Evolutionary conservation across 2,797 vertebrate species (phyloP).

Genomic region (Sylvilagus floridanus): DNA sequence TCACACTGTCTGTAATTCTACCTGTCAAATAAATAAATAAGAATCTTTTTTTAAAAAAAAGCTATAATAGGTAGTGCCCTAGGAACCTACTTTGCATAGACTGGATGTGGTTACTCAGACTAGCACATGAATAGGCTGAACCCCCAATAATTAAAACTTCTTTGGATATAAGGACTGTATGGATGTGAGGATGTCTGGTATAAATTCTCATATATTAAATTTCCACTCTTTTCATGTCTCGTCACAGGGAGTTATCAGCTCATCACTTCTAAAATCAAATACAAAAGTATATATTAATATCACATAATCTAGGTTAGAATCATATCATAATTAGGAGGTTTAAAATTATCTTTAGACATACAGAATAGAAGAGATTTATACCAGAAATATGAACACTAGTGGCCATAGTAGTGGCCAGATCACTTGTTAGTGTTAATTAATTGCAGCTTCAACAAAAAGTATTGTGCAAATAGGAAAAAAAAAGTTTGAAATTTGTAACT

Average conservation of each 20-base stretch:
- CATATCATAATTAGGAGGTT: not conserved
- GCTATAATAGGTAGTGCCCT: not conserved
- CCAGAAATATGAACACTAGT: not conserved
- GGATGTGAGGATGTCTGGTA: not conserved
- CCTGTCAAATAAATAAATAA: too few species aligned
- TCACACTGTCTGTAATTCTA: too few species aligned
- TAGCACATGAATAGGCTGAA: not conserved
- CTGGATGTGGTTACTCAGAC: not conserved
- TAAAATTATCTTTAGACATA: constrained; percentile 9
- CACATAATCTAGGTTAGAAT: not conserved
- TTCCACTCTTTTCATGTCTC: not conserved
- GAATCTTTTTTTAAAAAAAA: not conserved
- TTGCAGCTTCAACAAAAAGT: not conserved
- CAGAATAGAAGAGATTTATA: constrained; percentile 48
- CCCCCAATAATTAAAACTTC: constrained; percentile 1
- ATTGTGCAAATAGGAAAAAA: constrained; percentile 1
- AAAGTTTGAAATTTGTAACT: constrained; percentile 49
- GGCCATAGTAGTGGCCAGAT: not conserved
- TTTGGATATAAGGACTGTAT: not conserved
- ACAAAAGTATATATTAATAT: not conserved
- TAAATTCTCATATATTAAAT: not conserved
- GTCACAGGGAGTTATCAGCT: not conserved
- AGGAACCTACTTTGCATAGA: not conserved
- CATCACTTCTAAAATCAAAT: constrained; percentile 17
- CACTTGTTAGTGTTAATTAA: not conserved